Conservation (phyloP, 2,797 vertebrate species). For the Atherinosoma microstoma region DNA sequence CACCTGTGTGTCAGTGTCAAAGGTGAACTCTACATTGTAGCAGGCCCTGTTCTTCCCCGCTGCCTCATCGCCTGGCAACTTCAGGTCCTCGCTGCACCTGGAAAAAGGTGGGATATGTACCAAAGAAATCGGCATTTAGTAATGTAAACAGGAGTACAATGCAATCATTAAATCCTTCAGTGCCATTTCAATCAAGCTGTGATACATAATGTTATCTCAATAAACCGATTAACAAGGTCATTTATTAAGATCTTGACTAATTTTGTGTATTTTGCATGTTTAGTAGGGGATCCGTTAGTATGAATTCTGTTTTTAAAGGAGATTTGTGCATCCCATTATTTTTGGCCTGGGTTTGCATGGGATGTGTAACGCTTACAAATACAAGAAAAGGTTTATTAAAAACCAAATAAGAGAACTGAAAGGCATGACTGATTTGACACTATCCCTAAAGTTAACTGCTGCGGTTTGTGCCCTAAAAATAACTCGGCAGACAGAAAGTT, state of each 20-base stretch:
- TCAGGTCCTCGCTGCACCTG: conserved; percentile 94
- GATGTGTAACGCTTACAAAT: conserved; percentile 2
- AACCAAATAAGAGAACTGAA: not conserved
- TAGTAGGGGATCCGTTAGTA: no score
- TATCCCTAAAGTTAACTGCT: conserved; percentile 8
- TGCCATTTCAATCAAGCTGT: not conserved
- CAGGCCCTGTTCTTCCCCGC: conserved; percentile 85
- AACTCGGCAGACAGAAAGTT: conserved; percentile 12
- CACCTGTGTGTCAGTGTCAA: conserved; percentile 93
- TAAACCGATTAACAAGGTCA: not conserved
- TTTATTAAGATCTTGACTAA: not conserved
- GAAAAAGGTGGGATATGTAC: not conserved
- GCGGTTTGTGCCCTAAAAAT: conserved; percentile 32
- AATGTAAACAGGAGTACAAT: not conserved
- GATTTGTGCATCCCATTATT: conserved; percentile 8
- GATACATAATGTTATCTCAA: not conserved
- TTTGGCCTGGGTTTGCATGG: not conserved
- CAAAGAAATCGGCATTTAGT: not conserved
- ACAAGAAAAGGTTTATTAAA: not conserved
- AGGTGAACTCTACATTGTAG: conserved; percentile 98
- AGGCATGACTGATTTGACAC: conserved; percentile 16
- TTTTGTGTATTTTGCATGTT: not conserved
- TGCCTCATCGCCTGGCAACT: conserved; percentile 88
- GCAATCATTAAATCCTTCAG: not conserved
- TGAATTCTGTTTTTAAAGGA: not conserved